Conservation (phyloP, 2,113 vertebrate species). For the Ia io region DNA sequence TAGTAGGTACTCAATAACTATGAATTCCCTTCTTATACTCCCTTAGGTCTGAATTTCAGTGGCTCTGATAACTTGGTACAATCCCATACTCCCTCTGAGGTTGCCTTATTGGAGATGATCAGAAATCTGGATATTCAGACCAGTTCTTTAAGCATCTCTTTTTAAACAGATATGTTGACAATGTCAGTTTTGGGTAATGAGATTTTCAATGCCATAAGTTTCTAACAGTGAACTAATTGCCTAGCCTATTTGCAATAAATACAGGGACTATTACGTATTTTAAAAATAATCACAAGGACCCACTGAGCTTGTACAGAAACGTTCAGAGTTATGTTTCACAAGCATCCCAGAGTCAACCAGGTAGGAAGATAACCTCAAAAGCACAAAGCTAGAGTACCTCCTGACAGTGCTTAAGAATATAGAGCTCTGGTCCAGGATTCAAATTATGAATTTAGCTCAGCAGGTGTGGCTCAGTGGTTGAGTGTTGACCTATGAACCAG, state of each 20-base stretch:
- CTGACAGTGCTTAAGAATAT: background rate
- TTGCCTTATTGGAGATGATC: background rate
- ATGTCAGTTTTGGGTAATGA: conserved; percentile 61
- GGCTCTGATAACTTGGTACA: background rate
- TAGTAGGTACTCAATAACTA: background rate
- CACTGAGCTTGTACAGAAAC: background rate
- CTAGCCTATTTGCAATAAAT: conserved; percentile 62
- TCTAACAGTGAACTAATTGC: conserved; percentile 71
- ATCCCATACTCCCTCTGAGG: background rate
- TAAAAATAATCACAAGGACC: background rate
- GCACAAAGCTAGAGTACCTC: background rate
- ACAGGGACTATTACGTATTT: conserved; percentile 41
- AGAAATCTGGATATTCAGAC: conserved; percentile 8
- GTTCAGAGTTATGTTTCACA: background rate
- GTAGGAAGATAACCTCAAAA: background rate
- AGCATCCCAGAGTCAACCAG: background rate
- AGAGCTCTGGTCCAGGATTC: background rate
- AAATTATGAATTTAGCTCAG: background rate
- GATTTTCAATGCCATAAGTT: conserved; percentile 67
- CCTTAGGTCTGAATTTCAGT: background rate
- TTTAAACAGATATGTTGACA: conserved; percentile 62
- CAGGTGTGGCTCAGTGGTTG: background rate
- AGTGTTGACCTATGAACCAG: too few relatives aligned
- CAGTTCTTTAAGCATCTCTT: conserved; percentile 36
- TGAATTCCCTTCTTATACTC: background rate